Evolutionary conservation across 2,797 vertebrate species (phyloP).

Genomic region (Rhinophrynus dorsalis): DNA sequence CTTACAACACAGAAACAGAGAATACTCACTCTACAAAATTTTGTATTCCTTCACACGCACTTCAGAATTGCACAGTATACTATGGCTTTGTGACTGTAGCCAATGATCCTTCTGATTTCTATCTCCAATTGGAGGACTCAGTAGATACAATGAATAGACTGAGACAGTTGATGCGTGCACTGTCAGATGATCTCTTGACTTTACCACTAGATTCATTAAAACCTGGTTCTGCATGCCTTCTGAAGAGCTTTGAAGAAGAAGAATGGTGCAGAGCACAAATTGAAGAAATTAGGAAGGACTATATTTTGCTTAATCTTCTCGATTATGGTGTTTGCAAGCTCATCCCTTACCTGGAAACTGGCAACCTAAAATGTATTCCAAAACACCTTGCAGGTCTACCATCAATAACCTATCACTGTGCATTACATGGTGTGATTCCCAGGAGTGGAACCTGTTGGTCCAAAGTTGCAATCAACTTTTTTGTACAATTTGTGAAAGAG

Average conservation of each 20-base stretch:
- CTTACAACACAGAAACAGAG: neutral
- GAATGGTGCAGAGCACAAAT: constrained; percentile 84
- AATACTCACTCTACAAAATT: neutral
- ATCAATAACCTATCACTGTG: constrained; percentile 72
- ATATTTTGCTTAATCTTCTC: constrained; percentile 68
- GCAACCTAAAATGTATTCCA: constrained; percentile 72
- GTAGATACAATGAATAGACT: constrained; percentile 66
- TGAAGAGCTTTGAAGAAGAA: constrained; percentile 64
- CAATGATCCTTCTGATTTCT: constrained; percentile 77
- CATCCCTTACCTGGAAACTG: constrained; percentile 59
- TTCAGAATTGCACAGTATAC: constrained; percentile 64
- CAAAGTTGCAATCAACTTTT: constrained; percentile 69
- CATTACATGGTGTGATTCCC: constrained; percentile 72
- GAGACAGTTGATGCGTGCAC: constrained; percentile 66
- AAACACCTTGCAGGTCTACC: constrained; percentile 67
- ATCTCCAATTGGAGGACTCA: constrained; percentile 71
- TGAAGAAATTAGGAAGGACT: constrained; percentile 53
- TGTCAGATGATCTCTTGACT: constrained; percentile 61
- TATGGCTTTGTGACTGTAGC: constrained; percentile 68
- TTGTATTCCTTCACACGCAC: constrained; percentile 56
- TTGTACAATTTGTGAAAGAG: constrained; percentile 71
- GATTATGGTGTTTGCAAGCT: constrained; percentile 75
- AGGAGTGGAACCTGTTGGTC: constrained; percentile 69
- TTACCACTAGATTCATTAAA: constrained; percentile 64
- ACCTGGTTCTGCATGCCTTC: constrained; percentile 73